Base-by-base conservation (phyloP, 2,113 vertebrate species). In the Delphinapterus leucas region DNA sequence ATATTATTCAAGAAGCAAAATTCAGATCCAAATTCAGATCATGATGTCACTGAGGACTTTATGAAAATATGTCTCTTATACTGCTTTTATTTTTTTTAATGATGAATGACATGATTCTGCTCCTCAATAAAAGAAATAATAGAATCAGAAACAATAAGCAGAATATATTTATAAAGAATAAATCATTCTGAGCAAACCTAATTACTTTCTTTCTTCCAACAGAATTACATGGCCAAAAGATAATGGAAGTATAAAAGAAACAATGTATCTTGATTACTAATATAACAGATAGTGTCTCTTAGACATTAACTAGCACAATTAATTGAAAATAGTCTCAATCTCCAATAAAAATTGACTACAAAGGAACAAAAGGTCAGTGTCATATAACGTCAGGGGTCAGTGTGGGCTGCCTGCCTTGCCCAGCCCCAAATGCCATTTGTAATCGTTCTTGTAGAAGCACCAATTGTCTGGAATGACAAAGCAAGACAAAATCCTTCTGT, bases 261-360 rank as follows among this genome's bases (percentile, higher is more conserved):
- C 76, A 91, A 96, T 97, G 73, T 91, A 95, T 97, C 89, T 92
- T 97, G 76, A 95, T 96, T 97, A 91, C 55, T 58, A 91, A 79
- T 79, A 79, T 88, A 95, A 85, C 26, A 95, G 44, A 97, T n/a
- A 82, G 55, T 94, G 77, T 65, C 85, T 97, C 38, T 95, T 82
- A 63, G 80, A 95, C 70, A 96, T 90, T 94, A 89, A 90, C 89
- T 68, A 73, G 49, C 79, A 97, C 31, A 96, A 89, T 96, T 97
- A 93, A 95, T 97, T 95, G 82, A 94, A 97, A 94, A 88, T 55
- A 49, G 44, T 65, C 55, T 97, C 88, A 79, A 68, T 82, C 18
- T 94, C 6, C 2, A 97, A 81, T 84, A 68, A 93, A 92, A 95
- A 73, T 76, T 88, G 73, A 85, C 76, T 96, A 93, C 68, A 90